phyloP scores from a whole-genome alignment of 1,140 invertebrate species.

The Drosophila erecta region DNA sequence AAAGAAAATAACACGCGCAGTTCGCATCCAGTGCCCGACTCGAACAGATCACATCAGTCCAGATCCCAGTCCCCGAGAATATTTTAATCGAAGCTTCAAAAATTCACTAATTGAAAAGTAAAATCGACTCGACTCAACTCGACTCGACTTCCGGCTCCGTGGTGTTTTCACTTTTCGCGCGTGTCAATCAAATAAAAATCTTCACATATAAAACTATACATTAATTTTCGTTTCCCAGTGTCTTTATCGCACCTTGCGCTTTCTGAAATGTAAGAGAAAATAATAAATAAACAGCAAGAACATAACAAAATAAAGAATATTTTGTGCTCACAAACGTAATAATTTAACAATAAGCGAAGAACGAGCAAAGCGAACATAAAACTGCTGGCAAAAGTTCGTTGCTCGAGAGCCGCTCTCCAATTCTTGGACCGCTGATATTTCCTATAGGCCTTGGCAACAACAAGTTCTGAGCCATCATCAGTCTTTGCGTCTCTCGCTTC shows the following conservation, averaged over 20 bases:
- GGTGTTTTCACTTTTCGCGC: slow-evolving; percentile 53
- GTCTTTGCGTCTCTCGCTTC: slow-evolving; percentile 7
- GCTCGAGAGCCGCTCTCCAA: slow-evolving; percentile 51
- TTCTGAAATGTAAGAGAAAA: slow-evolving; percentile 65
- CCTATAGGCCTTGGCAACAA: slow-evolving; percentile 51
- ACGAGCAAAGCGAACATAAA: slow-evolving; percentile 28
- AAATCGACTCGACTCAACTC: slow-evolving; percentile 24
- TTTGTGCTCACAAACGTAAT: slow-evolving; percentile 58
- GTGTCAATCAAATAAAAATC: slow-evolving; percentile 41
- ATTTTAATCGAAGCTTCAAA: slow-evolving; percentile 6
- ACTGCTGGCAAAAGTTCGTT: slow-evolving; percentile 72
- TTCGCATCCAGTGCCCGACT: slow-evolving; percentile 43
- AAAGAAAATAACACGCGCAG: slow-evolving; percentile 68
- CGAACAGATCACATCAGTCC: slow-evolving; percentile 36
- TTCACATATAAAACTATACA: slow-evolving; percentile 17
- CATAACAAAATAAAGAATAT: slow-evolving; percentile 34
- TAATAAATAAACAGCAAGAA: slow-evolving; percentile 29
- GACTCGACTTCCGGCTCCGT: slow-evolving; percentile 44
- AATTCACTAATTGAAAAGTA: slow-evolving; percentile 18
- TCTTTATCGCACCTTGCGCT: slow-evolving; percentile 49
- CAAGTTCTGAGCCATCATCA: slow-evolving; percentile 57
- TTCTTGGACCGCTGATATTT: slow-evolving; percentile 27
- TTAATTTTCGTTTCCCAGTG: slow-evolving; percentile 45
- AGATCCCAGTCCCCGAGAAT: slow-evolving; percentile 25
- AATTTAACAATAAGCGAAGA: slow-evolving; percentile 51